These are phyloP conservation scores for Helobdella robusta DNA, from an alignment of 2,888 invertebrate genomes.

Conservation along the genomic window DNA sequence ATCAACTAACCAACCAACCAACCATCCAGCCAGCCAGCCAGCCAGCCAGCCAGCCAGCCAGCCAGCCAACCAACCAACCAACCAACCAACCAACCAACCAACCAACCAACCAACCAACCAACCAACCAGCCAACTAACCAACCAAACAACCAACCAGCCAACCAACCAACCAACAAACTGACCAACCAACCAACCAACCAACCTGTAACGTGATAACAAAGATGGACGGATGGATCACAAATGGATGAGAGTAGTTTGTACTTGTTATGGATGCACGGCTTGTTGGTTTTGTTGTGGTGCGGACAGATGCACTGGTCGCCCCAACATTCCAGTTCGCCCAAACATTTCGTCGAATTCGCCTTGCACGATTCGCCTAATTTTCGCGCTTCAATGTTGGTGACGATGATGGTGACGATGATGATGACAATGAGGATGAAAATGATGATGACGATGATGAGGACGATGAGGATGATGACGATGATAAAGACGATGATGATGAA, in stretches of 20 bases:
- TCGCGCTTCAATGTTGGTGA: too few relatives aligned
- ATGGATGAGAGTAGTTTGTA: constrained; percentile 3
- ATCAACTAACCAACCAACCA: constrained; percentile 12
- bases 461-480: too few relatives aligned
- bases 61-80: constrained; percentile 12
- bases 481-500: too few relatives aligned
- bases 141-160: constrained; percentile 4
- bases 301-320: constrained; percentile 5
- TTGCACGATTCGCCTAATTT: too few relatives aligned
- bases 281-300: constrained; percentile 13
- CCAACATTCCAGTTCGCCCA: too few relatives aligned
- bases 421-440: too few relatives aligned
- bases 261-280: constrained; percentile 9
- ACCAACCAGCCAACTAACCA: constrained; percentile 7
- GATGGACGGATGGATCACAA: constrained; percentile 13
- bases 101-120: constrained; percentile 10
- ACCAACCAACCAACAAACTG: neutral
- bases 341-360: too few relatives aligned
- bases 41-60: constrained; percentile 5
- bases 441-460: too few relatives aligned
- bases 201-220: neutral
- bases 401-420: too few relatives aligned
- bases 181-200: constrained; percentile 6
- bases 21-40: constrained; percentile 1
- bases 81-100: constrained; percentile 8